Percentiles rank a stretch among this genome's conserved stretches.
Evolutionary conservation across 2,797 vertebrate species (phyloP).

Genomic region (Champsocephalus esox): DNA sequence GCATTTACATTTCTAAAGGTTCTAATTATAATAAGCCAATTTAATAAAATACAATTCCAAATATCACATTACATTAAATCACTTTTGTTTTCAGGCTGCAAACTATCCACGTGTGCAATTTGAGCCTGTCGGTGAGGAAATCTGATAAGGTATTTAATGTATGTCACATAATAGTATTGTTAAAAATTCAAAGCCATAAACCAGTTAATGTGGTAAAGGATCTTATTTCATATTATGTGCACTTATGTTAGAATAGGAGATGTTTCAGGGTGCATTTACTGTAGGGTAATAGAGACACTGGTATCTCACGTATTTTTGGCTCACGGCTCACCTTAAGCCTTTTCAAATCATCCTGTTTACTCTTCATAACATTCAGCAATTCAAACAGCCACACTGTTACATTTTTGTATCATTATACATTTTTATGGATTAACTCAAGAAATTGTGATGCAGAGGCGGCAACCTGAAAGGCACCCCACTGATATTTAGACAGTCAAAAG

Average conservation of each 20-base stretch:
- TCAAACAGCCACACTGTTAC: slow-evolving; percentile 16
- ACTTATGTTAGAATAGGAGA: slow-evolving; percentile 59
- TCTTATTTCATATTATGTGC: slow-evolving; percentile 69
- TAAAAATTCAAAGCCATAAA: slow-evolving; percentile 54
- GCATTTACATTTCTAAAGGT: slow-evolving; percentile 8
- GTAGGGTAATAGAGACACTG: slow-evolving; percentile 58
- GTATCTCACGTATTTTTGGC: slow-evolving; percentile 57
- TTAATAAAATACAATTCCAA: slow-evolving; percentile 29
- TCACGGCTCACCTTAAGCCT: slow-evolving; percentile 60
- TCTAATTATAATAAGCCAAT: slow-evolving; percentile 32
- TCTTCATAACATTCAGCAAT: slow-evolving; percentile 30
- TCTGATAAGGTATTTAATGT: slow-evolving; percentile 51
- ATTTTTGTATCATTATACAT: slow-evolving; percentile 8
- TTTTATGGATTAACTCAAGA: slow-evolving; percentile 21
- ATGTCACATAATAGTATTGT: slow-evolving; percentile 59
- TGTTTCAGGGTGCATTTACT: slow-evolving; percentile 68
- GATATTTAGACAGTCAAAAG: slow-evolving; percentile 28
- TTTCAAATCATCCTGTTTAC: slow-evolving; percentile 45
- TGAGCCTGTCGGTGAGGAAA: slow-evolving; percentile 59
- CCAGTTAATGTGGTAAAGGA: slow-evolving; percentile 48
- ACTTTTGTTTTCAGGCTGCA: slow-evolving; percentile 39
- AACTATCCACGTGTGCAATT: slow-evolving; percentile 28
- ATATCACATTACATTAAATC: slow-evolving; percentile 43
- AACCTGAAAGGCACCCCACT: slow-evolving; percentile 24
- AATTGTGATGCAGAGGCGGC: slow-evolving; percentile 6